Conservation (phyloP, 1,140 invertebrate genomes). For the Tribolium castaneum region DNA sequence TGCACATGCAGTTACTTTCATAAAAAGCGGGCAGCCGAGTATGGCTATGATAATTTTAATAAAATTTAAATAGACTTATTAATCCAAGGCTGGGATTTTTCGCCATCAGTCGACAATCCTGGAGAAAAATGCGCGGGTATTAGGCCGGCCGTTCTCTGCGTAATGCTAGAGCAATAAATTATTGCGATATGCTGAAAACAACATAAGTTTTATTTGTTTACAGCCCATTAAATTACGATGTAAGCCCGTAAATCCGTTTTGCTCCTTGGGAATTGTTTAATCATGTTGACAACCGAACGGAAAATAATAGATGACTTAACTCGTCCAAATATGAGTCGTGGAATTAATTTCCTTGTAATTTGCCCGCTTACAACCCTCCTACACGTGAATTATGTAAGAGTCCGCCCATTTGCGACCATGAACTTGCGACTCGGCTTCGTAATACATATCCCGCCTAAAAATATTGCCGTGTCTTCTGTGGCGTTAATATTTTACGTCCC, state of each 20-base stretch:
- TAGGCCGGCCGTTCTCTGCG: neutral
- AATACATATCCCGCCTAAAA: neutral
- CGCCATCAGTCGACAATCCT: neutral
- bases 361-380: slow-evolving; percentile 12
- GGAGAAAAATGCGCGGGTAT: neutral
- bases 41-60: neutral
- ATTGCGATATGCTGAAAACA: slow-evolving; percentile 1
- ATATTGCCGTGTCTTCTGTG: neutral
- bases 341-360: slow-evolving; percentile 1
- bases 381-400: neutral
- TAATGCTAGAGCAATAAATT: neutral
- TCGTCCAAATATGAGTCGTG: neutral
- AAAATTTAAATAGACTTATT: neutral
- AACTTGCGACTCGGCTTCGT: neutral
- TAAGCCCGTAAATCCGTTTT: neutral
- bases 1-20: neutral
- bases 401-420: neutral
- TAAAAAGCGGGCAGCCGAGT: neutral
- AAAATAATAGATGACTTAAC: neutral
- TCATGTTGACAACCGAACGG: neutral
- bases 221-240: slow-evolving; percentile 12
- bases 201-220: slow-evolving; percentile 9
- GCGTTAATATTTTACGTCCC: neutral
- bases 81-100: neutral
- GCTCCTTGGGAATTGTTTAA: neutral